These are phyloP conservation scores for Pyralis farinalis DNA, from an alignment of 2,888 invertebrate species.

Conservation along the genomic window DNA sequence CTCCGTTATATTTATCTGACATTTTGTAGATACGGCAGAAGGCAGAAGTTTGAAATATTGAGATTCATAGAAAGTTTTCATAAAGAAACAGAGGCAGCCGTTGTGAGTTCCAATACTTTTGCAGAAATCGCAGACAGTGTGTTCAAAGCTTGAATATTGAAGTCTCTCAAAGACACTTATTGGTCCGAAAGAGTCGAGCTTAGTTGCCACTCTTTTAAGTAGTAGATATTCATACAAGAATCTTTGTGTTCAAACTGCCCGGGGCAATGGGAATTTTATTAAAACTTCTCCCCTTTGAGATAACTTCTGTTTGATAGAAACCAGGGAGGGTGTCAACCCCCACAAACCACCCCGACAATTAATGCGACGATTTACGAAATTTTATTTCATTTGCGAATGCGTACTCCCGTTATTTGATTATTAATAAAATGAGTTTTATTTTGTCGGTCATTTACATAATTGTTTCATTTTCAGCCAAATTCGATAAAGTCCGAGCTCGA, in stretches of 20 bases:
- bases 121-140: constrained; percentile 30
- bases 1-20: too few relatives aligned
- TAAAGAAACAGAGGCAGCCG: not conserved
- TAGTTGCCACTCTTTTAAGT: constrained; percentile 51
- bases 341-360: constrained; percentile 47
- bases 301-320: constrained; percentile 74
- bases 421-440: constrained; percentile 78
- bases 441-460: constrained; percentile 74
- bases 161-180: constrained; percentile 46
- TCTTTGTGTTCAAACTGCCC: constrained; percentile 60
- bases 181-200: constrained; percentile 44
- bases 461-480: constrained; percentile 72
- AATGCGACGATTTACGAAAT: constrained; percentile 73
- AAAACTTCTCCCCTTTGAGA: constrained; percentile 76
- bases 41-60: too few relatives aligned
- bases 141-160: constrained; percentile 46
- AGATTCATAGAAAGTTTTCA: too few relatives aligned
- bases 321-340: constrained; percentile 36
- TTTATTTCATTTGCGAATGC: constrained; percentile 71
- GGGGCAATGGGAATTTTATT: constrained; percentile 74
- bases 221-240: constrained; percentile 57
- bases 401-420: constrained; percentile 74
- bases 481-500: constrained; percentile 52
- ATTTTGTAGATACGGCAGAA: too few relatives aligned
- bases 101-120: constrained; percentile 33